Base-by-base conservation (phyloP, 2,113 vertebrate genomes). In the Notarius quadriscutis region DNA sequence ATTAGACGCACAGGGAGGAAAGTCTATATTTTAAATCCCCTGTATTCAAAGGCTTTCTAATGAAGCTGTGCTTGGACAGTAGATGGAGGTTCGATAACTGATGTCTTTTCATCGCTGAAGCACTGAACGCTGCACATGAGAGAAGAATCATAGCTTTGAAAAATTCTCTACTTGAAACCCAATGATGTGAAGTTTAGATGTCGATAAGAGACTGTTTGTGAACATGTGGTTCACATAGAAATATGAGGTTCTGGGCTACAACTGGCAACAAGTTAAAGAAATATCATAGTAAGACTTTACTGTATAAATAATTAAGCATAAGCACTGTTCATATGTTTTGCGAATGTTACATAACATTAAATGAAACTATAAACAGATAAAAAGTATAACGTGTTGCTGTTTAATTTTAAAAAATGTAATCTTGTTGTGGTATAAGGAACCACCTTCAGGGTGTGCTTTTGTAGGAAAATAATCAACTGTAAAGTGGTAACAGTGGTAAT, bases 1-100 rank as follows among this genome's bases (percentile, higher is more conserved):
- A 87, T 89, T 84, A 87, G 88, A 90, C 88, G 12, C 81, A 69
- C 1, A 17, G n/a, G 20, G 48, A 58, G 34, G 18, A 67, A 79
- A 34, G 27, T 60, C 77, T 17, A n/a, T 81, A 69, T 86, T 71
- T 55, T 67, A 60, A 34, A 79, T 55, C 55, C 20, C 25, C 18
- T 67, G 17, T 48, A 57, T 81, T 81, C 27, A 71, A 18, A 11
- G 63, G 77, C 4, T 25, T 55, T 80, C 34, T 41, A 41, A 69
- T n/a, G 57, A 51, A 81, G 22, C 34, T 18, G 51, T 7, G 20
- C 11, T n/a, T 12, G 51, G 51, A 34, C 41, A 67, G 17, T 27
- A 48, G 41, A 55, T 22, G 1, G 22, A 7, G 25, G 65, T 55
- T 67, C 48, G 2, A 67, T 41, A 22, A 22, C 11, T 17, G 18